phyloP scores from a whole-genome alignment of 1,140 invertebrate species.

The Thalassaphorura encarpata region DNA sequence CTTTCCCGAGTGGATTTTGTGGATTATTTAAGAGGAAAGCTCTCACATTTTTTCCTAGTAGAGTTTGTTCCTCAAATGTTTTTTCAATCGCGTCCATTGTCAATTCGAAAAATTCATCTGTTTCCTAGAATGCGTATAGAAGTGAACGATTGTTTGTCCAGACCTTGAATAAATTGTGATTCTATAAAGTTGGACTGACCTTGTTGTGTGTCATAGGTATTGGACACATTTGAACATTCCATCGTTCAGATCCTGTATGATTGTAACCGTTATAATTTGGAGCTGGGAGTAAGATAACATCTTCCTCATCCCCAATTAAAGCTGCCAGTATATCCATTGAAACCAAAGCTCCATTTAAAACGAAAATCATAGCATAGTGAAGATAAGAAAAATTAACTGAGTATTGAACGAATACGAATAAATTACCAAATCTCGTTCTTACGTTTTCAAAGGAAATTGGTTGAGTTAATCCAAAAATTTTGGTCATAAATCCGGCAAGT shows the following conservation, averaged over 20 bases:
- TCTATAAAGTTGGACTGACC: neutral
- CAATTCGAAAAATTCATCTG: neutral
- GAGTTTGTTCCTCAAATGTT: neutral
- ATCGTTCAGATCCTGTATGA: conserved; percentile 15
- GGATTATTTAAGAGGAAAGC: conserved; percentile 24
- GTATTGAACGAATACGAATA: neutral
- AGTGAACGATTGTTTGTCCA: neutral
- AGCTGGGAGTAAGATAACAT: conserved; percentile 10
- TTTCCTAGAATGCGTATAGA: neutral
- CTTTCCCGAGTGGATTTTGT: conserved; percentile 19
- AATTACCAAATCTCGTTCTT: neutral
- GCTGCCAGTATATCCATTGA: conserved; percentile 16
- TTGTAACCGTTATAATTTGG: conserved; percentile 19
- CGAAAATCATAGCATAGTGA: conserved; percentile 7
- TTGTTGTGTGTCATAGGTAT: conserved; percentile 11
- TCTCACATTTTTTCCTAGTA: conserved; percentile 10
- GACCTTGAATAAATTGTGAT: neutral
- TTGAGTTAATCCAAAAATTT: conserved; percentile 1
- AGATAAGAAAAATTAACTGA: neutral
- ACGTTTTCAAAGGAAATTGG: conserved; percentile 9
- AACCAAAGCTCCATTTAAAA: conserved; percentile 19
- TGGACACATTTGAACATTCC: conserved; percentile 6
- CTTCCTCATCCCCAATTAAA: conserved; percentile 7
- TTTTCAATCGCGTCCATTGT: conserved; percentile 9
- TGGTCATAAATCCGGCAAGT: conserved; percentile 13